phyloP scores from a whole-genome alignment of 2,113 vertebrate species.

The Chaetodon auriga region DNA sequence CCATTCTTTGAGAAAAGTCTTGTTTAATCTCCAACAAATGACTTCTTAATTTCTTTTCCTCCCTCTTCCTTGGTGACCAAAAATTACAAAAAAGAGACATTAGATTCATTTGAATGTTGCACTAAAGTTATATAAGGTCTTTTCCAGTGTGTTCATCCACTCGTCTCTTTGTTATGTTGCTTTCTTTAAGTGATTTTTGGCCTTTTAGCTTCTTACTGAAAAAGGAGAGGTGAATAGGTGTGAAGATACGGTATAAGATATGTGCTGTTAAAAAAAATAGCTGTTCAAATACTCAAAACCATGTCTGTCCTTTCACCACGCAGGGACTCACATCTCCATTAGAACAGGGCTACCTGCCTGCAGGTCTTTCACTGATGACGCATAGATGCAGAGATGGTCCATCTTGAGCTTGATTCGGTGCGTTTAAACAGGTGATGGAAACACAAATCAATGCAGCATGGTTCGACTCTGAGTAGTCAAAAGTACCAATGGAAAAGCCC shows the following conservation, averaged over 20 bases:
- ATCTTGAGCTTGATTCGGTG: no score
- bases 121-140: background rate
- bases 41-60: slow-evolving; percentile 21
- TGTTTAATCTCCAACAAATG: slow-evolving; percentile 22
- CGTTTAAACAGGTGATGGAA: no score
- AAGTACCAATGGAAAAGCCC: slow-evolving; percentile 4
- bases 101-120: background rate
- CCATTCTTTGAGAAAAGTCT: slow-evolving; percentile 20
- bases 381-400: no score
- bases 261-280: background rate
- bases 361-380: no score
- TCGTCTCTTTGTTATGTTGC: background rate
- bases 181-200: background rate
- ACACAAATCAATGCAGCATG: no score
- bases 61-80: background rate
- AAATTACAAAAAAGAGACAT: slow-evolving; percentile 6
- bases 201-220: no score
- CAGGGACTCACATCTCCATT: no score
- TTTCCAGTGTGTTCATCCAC: background rate
- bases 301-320: background rate
- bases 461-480: no score
- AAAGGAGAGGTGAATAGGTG: no score
- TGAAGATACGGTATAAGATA: background rate
- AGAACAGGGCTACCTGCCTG: no score
- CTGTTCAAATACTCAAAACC: background rate